A percentile compares a stretch with the other conserved stretches of the same genome.
phyloP scores from a whole-genome alignment of 2,888 invertebrate genomes.

The Drosophila koepferae region DNA sequence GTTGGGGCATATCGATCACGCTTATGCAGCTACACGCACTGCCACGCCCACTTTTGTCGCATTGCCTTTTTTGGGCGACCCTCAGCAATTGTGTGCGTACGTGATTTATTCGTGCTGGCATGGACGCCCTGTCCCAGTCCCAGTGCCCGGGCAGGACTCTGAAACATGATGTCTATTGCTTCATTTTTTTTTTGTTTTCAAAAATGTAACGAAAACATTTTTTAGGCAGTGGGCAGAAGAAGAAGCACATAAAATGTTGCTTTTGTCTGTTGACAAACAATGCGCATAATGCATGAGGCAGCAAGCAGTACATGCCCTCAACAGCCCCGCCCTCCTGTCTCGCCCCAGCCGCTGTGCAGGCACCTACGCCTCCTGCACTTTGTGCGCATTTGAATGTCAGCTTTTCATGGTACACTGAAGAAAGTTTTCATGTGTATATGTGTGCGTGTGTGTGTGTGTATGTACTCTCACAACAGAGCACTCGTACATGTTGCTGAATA shows the following conservation, averaged over 20 bases:
- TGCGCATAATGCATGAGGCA: slow-evolving; percentile 76
- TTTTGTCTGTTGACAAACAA: slow-evolving; percentile 77
- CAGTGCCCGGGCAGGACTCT: neutral
- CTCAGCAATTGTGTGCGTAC: slow-evolving; percentile 33
- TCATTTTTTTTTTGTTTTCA: slow-evolving; percentile 11
- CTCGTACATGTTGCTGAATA: slow-evolving; percentile 72
- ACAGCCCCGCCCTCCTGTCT: neutral
- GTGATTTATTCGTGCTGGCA: slow-evolving; percentile 46
- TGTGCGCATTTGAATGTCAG: slow-evolving; percentile 67
- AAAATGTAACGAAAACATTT: slow-evolving; percentile 54
- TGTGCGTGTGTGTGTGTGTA: neutral
- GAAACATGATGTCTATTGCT: slow-evolving; percentile 44
- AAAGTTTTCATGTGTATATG: slow-evolving; percentile 35
- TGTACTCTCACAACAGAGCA: slow-evolving; percentile 15
- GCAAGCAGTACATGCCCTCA: neutral
- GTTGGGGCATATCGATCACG: slow-evolving; percentile 58
- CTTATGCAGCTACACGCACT: slow-evolving; percentile 63
- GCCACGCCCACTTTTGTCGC: slow-evolving; percentile 21
- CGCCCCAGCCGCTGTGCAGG: neutral
- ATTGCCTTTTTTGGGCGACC: neutral
- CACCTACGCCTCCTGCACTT: slow-evolving; percentile 34
- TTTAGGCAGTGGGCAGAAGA: slow-evolving; percentile 38
- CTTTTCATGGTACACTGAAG: slow-evolving; percentile 25
- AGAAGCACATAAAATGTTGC: slow-evolving; percentile 70
- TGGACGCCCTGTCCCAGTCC: neutral